Evolutionary conservation across 1,140 invertebrate species (phyloP).

Genomic region (Ceratina japonica): DNA sequence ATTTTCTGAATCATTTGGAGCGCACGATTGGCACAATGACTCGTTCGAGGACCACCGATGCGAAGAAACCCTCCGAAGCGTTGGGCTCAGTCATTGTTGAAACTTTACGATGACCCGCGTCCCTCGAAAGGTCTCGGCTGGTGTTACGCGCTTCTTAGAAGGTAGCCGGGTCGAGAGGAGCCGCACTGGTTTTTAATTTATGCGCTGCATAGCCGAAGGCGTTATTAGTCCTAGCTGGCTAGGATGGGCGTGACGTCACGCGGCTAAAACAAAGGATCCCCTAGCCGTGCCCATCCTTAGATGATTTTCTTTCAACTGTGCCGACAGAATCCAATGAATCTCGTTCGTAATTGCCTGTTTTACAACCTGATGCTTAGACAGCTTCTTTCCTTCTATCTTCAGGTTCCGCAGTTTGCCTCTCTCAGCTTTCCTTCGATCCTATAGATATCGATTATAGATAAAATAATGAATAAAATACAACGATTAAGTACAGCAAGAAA

Average conservation of each 20-base stretch:
- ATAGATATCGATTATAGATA: too few species aligned
- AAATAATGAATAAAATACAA: too few species aligned
- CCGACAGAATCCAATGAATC: slow-evolving; percentile 53
- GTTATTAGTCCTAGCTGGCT: slow-evolving; percentile 75
- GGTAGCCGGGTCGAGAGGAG: slow-evolving; percentile 40
- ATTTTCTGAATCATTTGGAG: slow-evolving; percentile 18
- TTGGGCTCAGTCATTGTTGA: background rate
- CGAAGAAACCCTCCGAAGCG: background rate
- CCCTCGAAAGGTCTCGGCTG: background rate
- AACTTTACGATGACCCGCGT: slow-evolving; percentile 17
- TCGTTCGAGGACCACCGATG: background rate
- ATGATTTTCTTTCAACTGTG: slow-evolving; percentile 69
- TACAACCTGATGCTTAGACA: slow-evolving; percentile 24
- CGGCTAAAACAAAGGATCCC: slow-evolving; percentile 77
- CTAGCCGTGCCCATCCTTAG: slow-evolving; percentile 66
- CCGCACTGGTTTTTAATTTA: slow-evolving; percentile 75
- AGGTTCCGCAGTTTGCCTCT: background rate
- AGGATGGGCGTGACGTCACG: slow-evolving; percentile 76
- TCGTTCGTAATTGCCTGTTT: slow-evolving; percentile 20
- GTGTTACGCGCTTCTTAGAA: slow-evolving; percentile 57
- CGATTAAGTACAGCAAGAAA: too few species aligned
- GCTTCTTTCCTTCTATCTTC: background rate
- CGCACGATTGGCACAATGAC: background rate
- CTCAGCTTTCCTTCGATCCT: too few species aligned
- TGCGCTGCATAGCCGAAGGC: slow-evolving; percentile 72